phyloP scores from a whole-genome alignment of 2,888 invertebrate species.

The Sturmia bella region DNA sequence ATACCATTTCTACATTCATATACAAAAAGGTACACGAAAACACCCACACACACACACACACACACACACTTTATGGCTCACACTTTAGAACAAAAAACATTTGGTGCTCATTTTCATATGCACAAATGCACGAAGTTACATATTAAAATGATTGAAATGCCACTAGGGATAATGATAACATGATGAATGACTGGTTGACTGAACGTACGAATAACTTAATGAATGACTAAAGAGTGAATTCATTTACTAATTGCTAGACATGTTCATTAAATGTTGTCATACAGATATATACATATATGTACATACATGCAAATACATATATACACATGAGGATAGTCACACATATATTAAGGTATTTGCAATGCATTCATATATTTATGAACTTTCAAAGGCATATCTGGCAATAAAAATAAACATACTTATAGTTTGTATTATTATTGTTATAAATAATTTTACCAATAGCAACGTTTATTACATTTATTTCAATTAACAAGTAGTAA shows the following conservation, averaged over 20 bases:
- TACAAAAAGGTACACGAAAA: not conserved
- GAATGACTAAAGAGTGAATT: constrained; percentile 72
- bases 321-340: not conserved
- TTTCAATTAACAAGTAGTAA: too few species aligned
- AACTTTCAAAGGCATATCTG: not conserved
- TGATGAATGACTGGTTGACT: constrained; percentile 76
- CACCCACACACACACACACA: not conserved
- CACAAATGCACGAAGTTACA: too few species aligned
- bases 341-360: too few species aligned
- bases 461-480: too few species aligned
- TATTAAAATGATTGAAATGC: constrained; percentile 76
- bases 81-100: constrained; percentile 44
- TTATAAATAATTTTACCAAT: constrained; percentile 17
- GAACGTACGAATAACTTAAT: constrained; percentile 33
- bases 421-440: constrained; percentile 18
- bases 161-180: constrained; percentile 77
- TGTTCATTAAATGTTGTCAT: constrained; percentile 72
- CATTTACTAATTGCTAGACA: constrained; percentile 80
- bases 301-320: not conserved
- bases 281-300: constrained; percentile 19
- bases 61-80: not conserved
- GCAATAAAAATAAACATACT: not conserved
- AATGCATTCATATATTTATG: too few species aligned
- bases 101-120: constrained; percentile 28
- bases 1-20: not conserved